phyloP scores from a whole-genome alignment of 2,113 vertebrate genomes.

The Sinosuthora webbiana region DNA sequence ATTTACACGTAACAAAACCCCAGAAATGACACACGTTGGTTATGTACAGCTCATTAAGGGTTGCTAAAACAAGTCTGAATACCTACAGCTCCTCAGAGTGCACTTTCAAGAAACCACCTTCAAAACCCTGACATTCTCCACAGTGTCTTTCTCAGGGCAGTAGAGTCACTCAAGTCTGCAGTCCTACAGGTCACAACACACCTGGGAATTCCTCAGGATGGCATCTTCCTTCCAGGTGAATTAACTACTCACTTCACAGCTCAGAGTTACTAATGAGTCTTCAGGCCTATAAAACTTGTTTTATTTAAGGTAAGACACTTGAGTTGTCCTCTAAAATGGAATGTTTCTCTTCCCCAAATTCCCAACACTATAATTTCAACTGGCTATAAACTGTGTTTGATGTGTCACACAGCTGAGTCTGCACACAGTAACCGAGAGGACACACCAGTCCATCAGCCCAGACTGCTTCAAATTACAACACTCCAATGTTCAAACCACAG shows the following conservation, averaged over 20 bases:
- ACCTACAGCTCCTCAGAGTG: background rate
- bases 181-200: background rate
- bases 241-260: background rate
- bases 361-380: background rate
- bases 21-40: background rate
- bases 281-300: background rate
- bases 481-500: background rate
- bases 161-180: background rate
- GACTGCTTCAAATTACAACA: background rate
- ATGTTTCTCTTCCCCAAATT: background rate
- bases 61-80: background rate
- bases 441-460: background rate
- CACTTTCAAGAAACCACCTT: background rate
- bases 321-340: background rate
- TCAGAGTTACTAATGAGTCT: background rate
- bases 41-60: background rate
- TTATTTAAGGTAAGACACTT: background rate
- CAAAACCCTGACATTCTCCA: background rate
- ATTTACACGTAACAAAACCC: constrained; percentile 1
- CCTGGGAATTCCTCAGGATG: background rate
- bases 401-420: background rate
- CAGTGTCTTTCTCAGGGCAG: accelerated
- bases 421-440: background rate
- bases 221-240: background rate
- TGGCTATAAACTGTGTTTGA: background rate